Evolutionary conservation across 2,113 vertebrate genomes (phyloP), one percentile per base, ranked within the genome.

Genomic region (Gallinago media): DNA sequence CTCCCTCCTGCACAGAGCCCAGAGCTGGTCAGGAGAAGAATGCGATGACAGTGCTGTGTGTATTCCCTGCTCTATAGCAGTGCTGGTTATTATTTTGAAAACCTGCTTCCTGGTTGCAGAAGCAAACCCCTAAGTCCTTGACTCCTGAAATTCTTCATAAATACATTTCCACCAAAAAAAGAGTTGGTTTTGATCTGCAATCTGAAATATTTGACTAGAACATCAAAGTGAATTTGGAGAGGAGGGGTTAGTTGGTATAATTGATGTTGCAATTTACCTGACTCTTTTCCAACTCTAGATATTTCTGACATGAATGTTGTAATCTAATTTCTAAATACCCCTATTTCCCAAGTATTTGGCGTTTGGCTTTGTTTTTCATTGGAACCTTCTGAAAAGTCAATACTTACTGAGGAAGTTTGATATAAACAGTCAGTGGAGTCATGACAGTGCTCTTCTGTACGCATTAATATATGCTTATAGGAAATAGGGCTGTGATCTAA

Each of bases 291-390:
- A 95, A 0, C 55, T 88, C 86, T 36, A 88, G 91, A 59, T 74
- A 71, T 91, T 92, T 93, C 91, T 90, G 59, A 83, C 54, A 12
- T 18, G 67, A 83, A 66, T 94, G 88, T 94, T 94, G 92, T 92
- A 92, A 94, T 73, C 75, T 77, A 47, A 66, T 91, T 93, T 95
- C 79, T 92, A 80, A 90, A 91, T 79, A 85, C 75, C 27, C 6
- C 0, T 54, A 5, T 89, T 86, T 96, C 58, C 76, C 71, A 92
- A 92, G 88, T 85, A 86, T 65, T 88, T 93, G 88, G 72, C 15
- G 7, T 86, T 74, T 95, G 72, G 25, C 47, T 94, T 84, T 81
- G 65, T 80, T 90, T 94, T 55, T 86, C 52, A 38, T 55, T 61
- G 14, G 40, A 44, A 72, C 62, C 44, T 79, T 95, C 58, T 77